These are phyloP conservation scores for Halichondria panicea DNA, from an alignment of 37 sponge, comb jelly and placozoan genomes.

Conservation along the genomic window DNA sequence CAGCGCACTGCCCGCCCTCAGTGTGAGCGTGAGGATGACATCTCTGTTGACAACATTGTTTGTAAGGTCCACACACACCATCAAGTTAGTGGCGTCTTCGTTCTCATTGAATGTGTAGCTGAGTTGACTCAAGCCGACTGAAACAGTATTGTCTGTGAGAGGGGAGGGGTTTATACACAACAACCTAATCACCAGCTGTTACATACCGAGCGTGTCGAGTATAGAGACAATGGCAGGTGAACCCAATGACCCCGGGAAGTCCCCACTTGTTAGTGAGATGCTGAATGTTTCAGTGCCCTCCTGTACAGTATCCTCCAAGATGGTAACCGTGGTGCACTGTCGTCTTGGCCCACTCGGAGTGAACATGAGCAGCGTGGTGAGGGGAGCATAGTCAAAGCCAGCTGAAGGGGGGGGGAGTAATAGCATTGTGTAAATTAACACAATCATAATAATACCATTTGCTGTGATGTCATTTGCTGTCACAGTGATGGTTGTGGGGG, in stretches of 20 bases:
- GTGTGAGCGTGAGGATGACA: neutral
- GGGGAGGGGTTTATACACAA: neutral
- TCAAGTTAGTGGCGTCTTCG: neutral
- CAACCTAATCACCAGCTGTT: neutral
- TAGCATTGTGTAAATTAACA: neutral
- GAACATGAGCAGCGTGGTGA: neutral
- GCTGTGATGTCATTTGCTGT: slow-evolving; percentile 3
- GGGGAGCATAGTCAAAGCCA: neutral
- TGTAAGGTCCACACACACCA: neutral
- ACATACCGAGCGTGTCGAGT: neutral
- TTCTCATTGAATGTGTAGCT: neutral
- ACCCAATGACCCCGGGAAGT: neutral
- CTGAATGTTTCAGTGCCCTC: slow-evolving; percentile 7
- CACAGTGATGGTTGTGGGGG: neutral
- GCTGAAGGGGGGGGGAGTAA: neutral
- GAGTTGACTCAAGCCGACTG: neutral
- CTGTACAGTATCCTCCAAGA: neutral
- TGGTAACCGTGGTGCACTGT: slow-evolving; percentile 3
- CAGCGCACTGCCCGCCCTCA: neutral
- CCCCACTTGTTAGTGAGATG: neutral
- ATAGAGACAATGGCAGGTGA: neutral
- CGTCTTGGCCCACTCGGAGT: neutral
- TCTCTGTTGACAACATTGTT: neutral
- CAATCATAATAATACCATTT: neutral
- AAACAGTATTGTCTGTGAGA: too few species aligned